Evolutionary conservation across 1,140 invertebrate genomes (phyloP), one percentile per base, ranked within the genome.

Genomic region (Bombus affinis): DNA sequence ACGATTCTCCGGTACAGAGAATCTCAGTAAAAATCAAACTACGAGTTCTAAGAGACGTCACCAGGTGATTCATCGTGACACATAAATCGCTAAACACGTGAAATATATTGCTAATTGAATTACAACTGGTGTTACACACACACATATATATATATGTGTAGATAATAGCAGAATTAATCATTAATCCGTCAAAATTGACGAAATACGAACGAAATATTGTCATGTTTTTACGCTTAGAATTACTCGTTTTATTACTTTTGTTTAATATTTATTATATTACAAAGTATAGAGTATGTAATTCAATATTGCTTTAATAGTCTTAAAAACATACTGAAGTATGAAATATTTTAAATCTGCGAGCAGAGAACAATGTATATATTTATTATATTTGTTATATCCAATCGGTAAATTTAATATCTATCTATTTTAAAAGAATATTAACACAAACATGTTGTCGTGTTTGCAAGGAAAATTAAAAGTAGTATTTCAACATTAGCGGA

Each of bases 41-140:
- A 22, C 4, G 62, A 75, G 59, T 73, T 35, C 22, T 32, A n/a
- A 1, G 12, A 81, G 22, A 81, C 84, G 79, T 75, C 77, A 85
- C 59, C 37, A 22, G 35, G 35, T 90, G 89, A 90, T 72, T 90
- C 89, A 90, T 28, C 25, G 62, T 88, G 83, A 90, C 77, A 81
- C 77, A 84, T 75, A 39, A 75, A 9, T 83, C 18, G 18, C 18
- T 70, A 47, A 57, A 71, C 42, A 71, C 62, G 62, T 90, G 79
- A 79, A 62, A 66, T 59, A 70, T n/a, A 2, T 13, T 32, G 28
- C 3, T 10, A 75, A 28, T 9, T 10, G 5, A 8, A 39, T 68
- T 35, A 65, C n/a, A 68, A 68, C 37, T 39, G 12, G 37, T 39
- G 12, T 28, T 47, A 47, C 15, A 5, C 5, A 18, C 44, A 18